These are phyloP conservation scores for Temnopleurus reevesii DNA, from an alignment of 53 echinoderm and acorn worm genomes.

Conservation along the genomic window DNA sequence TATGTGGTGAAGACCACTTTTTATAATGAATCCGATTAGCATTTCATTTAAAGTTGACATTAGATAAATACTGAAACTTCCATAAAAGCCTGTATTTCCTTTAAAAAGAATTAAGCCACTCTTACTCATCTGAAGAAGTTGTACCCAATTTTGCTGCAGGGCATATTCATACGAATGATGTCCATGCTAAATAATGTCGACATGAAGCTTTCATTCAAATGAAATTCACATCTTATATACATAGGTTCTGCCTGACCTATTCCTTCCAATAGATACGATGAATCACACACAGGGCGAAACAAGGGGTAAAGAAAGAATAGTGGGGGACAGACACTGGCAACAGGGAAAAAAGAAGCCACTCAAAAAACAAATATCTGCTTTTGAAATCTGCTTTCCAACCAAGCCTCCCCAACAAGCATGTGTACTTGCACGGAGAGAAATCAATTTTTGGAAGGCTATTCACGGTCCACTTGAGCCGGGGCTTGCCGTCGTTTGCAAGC, in stretches of 20 bases:
- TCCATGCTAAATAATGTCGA: not conserved
- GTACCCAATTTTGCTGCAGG: not conserved
- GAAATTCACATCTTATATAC: slow-evolving; percentile 33
- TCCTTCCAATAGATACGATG: slow-evolving; percentile 31
- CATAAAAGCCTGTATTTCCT: too few species aligned
- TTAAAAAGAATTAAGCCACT: too few species aligned
- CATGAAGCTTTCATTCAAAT: slow-evolving; percentile 7
- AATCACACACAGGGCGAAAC: slow-evolving; percentile 9
- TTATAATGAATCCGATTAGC: too few species aligned
- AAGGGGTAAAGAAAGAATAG: not conserved
- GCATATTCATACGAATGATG: not conserved
- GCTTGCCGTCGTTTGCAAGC: slow-evolving; percentile 11
- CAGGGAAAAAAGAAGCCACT: not conserved
- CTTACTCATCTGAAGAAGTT: not conserved
- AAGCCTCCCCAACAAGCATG: slow-evolving; percentile 52
- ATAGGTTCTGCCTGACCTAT: slow-evolving; percentile 56
- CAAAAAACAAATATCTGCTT: slow-evolving; percentile 55
- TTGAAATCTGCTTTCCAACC: slow-evolving; percentile 21
- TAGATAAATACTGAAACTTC: too few species aligned
- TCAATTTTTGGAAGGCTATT: slow-evolving; percentile 53
- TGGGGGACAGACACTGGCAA: slow-evolving; percentile 9
- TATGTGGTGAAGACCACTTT: too few species aligned
- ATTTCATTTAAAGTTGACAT: too few species aligned
- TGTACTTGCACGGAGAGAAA: slow-evolving; percentile 48
- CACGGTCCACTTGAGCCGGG: slow-evolving; percentile 54